Base-by-base conservation (phyloP, 1,140 invertebrate genomes). In the Nasonia longicornis region DNA sequence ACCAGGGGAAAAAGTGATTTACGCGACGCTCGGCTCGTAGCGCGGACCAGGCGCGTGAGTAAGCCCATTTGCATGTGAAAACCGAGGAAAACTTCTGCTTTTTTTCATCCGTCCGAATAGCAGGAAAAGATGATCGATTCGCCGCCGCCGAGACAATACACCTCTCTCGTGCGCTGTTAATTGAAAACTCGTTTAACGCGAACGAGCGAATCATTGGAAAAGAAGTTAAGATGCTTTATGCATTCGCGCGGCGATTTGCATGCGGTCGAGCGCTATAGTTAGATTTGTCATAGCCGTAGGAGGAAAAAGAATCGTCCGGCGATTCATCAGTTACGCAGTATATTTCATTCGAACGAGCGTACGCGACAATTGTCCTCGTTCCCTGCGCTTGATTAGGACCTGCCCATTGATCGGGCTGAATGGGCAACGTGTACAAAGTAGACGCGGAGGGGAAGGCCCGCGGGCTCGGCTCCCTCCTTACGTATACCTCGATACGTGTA, bases 401-500 rank as follows among this genome's bases (percentile, higher is more conserved):
- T 35, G n/a, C 22, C 71, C 58, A 80, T 80, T 80, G 70, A 73
- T 80, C 35, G 3, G 8, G 14, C 29, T 72, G 71, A 74, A 72
- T 64, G 38, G 52, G 31, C 31, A 35, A 35, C 6, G 16, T 6
- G 38, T 42, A 35, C 31, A 35, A 35, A 35, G 31, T 52, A 48
- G 45, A 14, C 8, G 45, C 8, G 45, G 45, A 48, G 45, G 45
- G 45, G 63, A 64, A 22, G 45, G 31, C 29, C 6, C n/a, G 3
- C 8, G 42, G 16, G 11, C 1, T 31, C 31, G 69, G 45, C 35
- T 26, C 58, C 69, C 38, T 42, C 74, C 58, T 22, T 71, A 8
- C 26, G 73, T 74, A 66, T 71, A 58, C 52, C 58, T 38, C 74
- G 80, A 77, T 81, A 81, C 80, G 67, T 81, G 66, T 76, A 81